Base-by-base conservation (phyloP, 2,888 invertebrate genomes). In the Chelonus formosanus region DNA sequence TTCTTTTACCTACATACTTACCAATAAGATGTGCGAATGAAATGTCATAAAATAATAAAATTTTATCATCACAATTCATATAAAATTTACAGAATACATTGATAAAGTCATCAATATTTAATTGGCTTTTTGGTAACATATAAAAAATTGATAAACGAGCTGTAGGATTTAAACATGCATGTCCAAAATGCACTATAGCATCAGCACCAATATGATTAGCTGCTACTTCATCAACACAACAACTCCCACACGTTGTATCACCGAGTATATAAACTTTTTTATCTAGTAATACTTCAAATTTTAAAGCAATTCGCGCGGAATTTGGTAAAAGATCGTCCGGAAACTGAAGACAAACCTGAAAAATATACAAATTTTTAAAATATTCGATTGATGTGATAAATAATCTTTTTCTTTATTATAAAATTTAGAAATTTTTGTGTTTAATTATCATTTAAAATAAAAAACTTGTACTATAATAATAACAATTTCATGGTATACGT, bases 191-290 rank as follows among this genome's bases (percentile, higher is more conserved):
- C 63, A 98, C 89, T 3, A 98, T 86, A 40, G 92, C 91, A 84
- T 97, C 94, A 0, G 93, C 92, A 65, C 89, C 87, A 4, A 95
- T 90, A 84, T 98, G 98, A 82, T 93, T 90, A 0, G 97, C 95
- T 2, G 96, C 93, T 43, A 97, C 90, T 76, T 93, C 92, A 84
- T 96, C 96, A 3, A 95, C 90, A 82, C 96, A 96, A 83, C 96
- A 96, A 82, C 95, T 96, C 73, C 95, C 96, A 84, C 95, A 97
- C 0, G 95, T 92, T 5, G 96, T 96, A 78, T 97, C 97, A 3
- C 93, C 96, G 63, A 97, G 86, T 75, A 97, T 90, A 76, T 91
- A 96, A 2, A 93, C 85, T 77, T 90, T 89, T 76, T 90, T 89
- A 76, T 88, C 87, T 40, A 87, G 77, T n/a, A 75, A 71, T 47